phyloP scores from a whole-genome alignment of 2,113 vertebrate species.

The Archocentrus centrarchus region DNA sequence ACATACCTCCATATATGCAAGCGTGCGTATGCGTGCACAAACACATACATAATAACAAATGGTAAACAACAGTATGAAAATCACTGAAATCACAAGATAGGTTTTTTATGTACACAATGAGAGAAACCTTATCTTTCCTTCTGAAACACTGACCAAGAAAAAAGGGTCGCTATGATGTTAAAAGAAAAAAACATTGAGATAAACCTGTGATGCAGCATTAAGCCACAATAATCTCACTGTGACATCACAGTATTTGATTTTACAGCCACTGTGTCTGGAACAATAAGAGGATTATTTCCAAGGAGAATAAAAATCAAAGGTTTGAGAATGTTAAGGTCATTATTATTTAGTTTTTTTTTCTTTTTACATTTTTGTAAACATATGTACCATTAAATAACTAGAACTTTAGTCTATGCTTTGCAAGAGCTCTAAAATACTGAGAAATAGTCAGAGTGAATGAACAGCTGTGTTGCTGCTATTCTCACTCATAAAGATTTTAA shows the following conservation, averaged over 20 bases:
- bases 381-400: background rate
- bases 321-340: conserved; percentile 18
- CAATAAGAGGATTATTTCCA: conserved; percentile 39
- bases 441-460: background rate
- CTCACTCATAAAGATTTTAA: conserved; percentile 9
- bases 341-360: background rate
- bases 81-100: background rate
- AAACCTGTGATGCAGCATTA: background rate
- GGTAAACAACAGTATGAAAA: background rate
- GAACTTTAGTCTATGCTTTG: background rate
- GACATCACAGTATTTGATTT: conserved; percentile 51
- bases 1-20: background rate
- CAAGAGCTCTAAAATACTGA: background rate
- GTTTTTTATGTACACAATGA: background rate
- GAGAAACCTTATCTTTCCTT: background rate
- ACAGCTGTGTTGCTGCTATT: background rate
- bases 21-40: too few relatives aligned
- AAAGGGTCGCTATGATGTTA: background rate
- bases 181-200: background rate
- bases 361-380: background rate
- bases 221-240: conserved; percentile 41
- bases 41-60: background rate
- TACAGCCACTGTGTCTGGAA: conserved; percentile 28
- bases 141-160: background rate
- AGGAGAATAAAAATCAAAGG: conserved; percentile 2